phyloP scores from a whole-genome alignment of 2,113 vertebrate species.

The Lates calcarifer region DNA sequence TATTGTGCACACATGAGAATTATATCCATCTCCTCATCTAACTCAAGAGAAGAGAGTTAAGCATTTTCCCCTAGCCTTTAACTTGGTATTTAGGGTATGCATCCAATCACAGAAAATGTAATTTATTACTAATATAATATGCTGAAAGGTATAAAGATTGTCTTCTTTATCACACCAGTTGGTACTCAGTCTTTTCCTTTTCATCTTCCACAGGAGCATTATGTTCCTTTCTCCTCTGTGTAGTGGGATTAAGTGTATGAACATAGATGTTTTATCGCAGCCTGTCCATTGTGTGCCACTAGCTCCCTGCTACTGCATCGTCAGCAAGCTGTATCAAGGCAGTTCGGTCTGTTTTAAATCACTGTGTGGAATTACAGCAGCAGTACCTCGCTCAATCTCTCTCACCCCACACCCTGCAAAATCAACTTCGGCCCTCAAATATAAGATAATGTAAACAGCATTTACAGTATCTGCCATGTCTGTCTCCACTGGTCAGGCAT shows the following conservation, averaged over 20 bases:
- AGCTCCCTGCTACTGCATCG: conserved; percentile 51
- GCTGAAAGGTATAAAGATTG: background rate
- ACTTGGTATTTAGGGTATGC: background rate
- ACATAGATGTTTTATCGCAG: conserved; percentile 53
- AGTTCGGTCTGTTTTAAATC: conserved; percentile 58
- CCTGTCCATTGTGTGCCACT: conserved; percentile 44
- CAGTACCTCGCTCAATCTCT: conserved; percentile 19
- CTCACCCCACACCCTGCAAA: conserved; percentile 6
- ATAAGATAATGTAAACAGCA: background rate
- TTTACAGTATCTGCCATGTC: conserved; percentile 2
- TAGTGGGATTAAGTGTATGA: conserved; percentile 30
- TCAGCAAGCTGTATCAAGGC: conserved; percentile 63
- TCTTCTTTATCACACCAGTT: background rate
- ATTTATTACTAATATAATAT: background rate
- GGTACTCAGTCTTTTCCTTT: background rate
- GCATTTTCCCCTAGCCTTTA: background rate
- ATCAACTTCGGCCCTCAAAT: conserved; percentile 6
- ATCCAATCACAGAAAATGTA: background rate
- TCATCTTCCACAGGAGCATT: background rate
- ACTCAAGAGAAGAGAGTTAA: background rate
- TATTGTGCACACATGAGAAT: background rate
- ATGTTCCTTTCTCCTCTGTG: background rate
- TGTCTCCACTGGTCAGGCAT: background rate
- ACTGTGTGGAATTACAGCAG: conserved; percentile 33
- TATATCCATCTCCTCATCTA: background rate